Evolutionary conservation across 2,113 vertebrate genomes (phyloP).

Genomic region (Syngnathus floridae): DNA sequence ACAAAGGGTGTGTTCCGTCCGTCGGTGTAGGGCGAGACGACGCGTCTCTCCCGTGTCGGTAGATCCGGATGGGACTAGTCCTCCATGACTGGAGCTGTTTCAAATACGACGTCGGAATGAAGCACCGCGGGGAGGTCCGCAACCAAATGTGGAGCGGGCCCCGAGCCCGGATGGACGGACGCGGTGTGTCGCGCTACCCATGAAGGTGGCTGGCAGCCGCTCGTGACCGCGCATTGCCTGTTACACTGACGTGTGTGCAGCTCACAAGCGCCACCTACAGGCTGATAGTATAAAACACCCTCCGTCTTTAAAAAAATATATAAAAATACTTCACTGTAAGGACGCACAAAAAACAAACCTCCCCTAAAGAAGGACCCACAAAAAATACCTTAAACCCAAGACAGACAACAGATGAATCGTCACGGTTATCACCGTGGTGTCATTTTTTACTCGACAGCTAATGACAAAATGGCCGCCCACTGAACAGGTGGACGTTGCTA

Average conservation of each 20-base stretch:
- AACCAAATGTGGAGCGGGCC: not conserved
- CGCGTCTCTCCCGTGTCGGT: conserved; percentile 15
- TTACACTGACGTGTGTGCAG: not conserved
- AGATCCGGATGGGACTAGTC: conserved; percentile 8
- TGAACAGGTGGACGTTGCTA: no score
- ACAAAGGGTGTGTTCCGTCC: not conserved
- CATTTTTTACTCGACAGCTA: no score
- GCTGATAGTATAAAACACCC: not conserved
- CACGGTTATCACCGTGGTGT: no score
- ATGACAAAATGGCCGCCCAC: no score
- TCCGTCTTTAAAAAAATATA: not conserved
- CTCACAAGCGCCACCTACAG: conserved; percentile 25
- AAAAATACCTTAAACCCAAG: not conserved
- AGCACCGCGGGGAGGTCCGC: not conserved
- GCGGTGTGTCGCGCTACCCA: conserved; percentile 3
- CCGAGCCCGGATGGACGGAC: conserved; percentile 4
- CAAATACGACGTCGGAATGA: not conserved
- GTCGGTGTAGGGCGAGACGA: conserved; percentile 5
- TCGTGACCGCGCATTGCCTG: not conserved
- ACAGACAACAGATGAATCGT: no score
- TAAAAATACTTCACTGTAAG: not conserved
- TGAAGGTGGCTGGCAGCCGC: conserved; percentile 20
- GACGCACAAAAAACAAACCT: not conserved
- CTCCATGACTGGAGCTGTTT: conserved; percentile 6
- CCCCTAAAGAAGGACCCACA: not conserved